phyloP scores from a whole-genome alignment of 1,140 invertebrate genomes.

The Solenopsis invicta region DNA sequence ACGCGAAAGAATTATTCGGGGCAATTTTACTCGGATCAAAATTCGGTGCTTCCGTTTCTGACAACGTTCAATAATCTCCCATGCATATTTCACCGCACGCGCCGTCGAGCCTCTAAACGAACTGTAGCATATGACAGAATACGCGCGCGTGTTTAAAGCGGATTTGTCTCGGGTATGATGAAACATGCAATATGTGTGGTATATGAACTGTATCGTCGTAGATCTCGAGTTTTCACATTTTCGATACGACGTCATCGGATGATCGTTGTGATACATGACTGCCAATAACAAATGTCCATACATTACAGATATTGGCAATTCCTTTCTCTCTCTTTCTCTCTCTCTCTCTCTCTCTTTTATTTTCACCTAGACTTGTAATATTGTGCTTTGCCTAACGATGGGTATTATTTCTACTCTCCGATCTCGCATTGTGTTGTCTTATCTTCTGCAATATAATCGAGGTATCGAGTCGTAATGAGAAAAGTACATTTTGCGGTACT shows the following conservation, averaged over 20 bases:
- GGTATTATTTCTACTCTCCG: neutral
- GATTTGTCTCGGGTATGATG: conserved; percentile 59
- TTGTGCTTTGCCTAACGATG: neutral
- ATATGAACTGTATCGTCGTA: conserved; percentile 4
- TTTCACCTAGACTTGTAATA: neutral
- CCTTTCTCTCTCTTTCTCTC: too few relatives aligned
- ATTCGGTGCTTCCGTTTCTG: conserved; percentile 69
- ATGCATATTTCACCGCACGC: conserved; percentile 77
- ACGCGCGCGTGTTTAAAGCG: conserved; percentile 71
- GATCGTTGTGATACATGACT: neutral
- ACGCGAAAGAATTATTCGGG: conserved; percentile 42
- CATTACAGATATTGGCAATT: neutral
- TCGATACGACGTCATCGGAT: neutral
- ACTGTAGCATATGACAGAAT: conserved; percentile 62
- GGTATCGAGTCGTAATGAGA: conserved; percentile 4
- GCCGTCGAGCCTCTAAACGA: conserved; percentile 73
- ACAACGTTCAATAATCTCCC: conserved; percentile 73
- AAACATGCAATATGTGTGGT: conserved; percentile 45
- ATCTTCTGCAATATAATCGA: conserved; percentile 25
- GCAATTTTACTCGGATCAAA: conserved; percentile 73
- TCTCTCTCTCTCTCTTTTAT: neutral
- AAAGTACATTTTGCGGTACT: neutral
- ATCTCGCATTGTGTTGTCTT: neutral
- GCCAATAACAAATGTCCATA: neutral
- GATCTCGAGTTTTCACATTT: conserved; percentile 56